Base-by-base conservation (phyloP, 2,113 vertebrate genomes). In the Nettapus auritus region DNA sequence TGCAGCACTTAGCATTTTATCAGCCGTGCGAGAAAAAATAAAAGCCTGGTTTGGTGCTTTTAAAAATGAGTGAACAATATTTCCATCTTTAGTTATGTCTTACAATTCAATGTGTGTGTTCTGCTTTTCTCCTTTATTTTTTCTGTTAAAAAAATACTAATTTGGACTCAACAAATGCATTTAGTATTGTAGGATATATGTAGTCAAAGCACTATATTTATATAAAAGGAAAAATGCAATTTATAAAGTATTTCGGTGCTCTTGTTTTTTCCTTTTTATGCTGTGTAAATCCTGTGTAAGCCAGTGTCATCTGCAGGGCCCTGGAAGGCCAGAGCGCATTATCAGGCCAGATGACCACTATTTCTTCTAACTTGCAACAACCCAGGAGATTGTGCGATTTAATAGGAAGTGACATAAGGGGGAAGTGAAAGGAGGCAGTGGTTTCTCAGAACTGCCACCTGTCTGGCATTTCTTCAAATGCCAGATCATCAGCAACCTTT, bases 1-100 rank as follows among this genome's bases (percentile, higher is more conserved):
- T 74, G 53, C 67, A 93, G 76, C 74, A 81, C 79, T 90, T 83
- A 74, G 56, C 63, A 70, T 92, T 94, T 94, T 91, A 91, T 94
- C 75, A 86, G 59, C 66, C 52, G 23, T 23, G 50, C 7, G 71
- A 28, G 36, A 46, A 46, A 73, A 93, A 69, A 57, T 38, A 81
- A 84, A 91, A 90, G 25, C n/a, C 23, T 25, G 23, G 63, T 69
- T 22, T 74, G 60, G 21, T 55, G 28, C 38, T 82, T 55, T 82
- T 48, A 59, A 80, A 89, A 84, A 63, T 26, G 13, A 64, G 28
- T 73, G 48, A 7, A 60, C 64, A 82, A 38, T 9, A 6, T 77
- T 80, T 81, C 75, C 23, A 34, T 63, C 48, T 89, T 88, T 44
- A 34, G 20, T 75, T 40, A 34, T 46, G 9, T 62, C 60, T 75